Conservation (phyloP, 2,888 invertebrate genomes). For the Arge pagana region DNA sequence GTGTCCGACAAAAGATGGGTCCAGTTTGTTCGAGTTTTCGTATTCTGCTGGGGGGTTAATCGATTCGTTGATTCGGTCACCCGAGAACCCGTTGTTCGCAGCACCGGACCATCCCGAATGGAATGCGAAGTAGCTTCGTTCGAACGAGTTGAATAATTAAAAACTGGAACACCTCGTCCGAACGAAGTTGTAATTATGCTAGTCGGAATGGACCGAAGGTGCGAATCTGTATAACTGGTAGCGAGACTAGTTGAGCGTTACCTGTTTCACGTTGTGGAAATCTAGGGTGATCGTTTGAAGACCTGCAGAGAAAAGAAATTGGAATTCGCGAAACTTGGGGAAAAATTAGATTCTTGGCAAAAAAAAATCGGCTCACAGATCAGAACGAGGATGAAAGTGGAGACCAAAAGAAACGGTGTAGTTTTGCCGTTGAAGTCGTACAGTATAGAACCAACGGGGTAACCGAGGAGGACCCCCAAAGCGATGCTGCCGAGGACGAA, state of each 20-base stretch:
- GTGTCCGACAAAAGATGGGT: slow-evolving; percentile 65
- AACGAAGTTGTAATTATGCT: too few species aligned
- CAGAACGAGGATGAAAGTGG: slow-evolving; percentile 62
- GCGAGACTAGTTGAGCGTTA: too few species aligned
- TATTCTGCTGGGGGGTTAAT: slow-evolving; percentile 28
- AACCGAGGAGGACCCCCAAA: slow-evolving; percentile 78
- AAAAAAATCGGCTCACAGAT: slow-evolving; percentile 49
- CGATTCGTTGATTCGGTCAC: too few species aligned
- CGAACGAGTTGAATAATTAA: too few species aligned
- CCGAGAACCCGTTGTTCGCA: too few species aligned
- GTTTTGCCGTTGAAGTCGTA: slow-evolving; percentile 78
- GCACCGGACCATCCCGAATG: too few species aligned
- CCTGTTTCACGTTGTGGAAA: slow-evolving; percentile 41
- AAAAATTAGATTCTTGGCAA: too few species aligned
- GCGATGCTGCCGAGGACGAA: slow-evolving; percentile 81
- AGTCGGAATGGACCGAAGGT: too few species aligned
- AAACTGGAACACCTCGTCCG: too few species aligned
- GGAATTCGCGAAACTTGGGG: too few species aligned
- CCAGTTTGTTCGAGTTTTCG: slow-evolving; percentile 57
- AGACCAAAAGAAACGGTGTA: slow-evolving; percentile 74
- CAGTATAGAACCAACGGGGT: slow-evolving; percentile 79
- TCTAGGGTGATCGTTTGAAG: slow-evolving; percentile 48
- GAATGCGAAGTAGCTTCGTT: too few species aligned
- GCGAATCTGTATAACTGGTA: too few species aligned
- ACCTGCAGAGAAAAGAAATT: slow-evolving; percentile 33